Conservation (phyloP, 2,113 vertebrate genomes). For the Etheostoma spectabile region DNA sequence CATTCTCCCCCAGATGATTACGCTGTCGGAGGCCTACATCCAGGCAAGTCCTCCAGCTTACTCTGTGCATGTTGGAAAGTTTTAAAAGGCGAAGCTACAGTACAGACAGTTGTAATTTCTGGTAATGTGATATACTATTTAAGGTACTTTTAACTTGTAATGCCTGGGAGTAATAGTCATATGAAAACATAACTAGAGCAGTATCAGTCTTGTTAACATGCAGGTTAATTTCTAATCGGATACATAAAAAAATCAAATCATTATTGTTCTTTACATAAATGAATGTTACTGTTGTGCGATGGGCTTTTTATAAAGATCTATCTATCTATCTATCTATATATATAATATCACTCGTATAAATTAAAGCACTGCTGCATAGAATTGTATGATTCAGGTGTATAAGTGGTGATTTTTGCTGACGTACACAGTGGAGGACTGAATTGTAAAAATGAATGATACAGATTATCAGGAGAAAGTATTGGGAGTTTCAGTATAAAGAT, state of each 20-base stretch:
- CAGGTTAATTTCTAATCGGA: background rate
- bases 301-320: background rate
- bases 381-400: background rate
- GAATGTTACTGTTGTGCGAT: background rate
- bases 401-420: too few relatives aligned
- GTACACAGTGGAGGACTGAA: background rate
- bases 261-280: background rate
- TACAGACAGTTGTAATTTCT: background rate
- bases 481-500: background rate
- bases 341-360: too few relatives aligned
- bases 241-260: background rate
- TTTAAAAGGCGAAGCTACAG: background rate
- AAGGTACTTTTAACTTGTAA: background rate
- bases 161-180: background rate
- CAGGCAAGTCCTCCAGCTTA: conserved; percentile 84
- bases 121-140: background rate
- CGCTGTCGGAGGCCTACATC: conserved; percentile 96
- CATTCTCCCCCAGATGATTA: conserved; percentile 99
- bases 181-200: background rate
- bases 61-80: background rate
- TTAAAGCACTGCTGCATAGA: background rate
- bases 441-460: background rate
- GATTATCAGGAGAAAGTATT: background rate
- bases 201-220: background rate
- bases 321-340: too few relatives aligned